These are phyloP conservation scores for Xestia xanthographa DNA, from an alignment of 2,888 invertebrate species.

Conservation along the genomic window DNA sequence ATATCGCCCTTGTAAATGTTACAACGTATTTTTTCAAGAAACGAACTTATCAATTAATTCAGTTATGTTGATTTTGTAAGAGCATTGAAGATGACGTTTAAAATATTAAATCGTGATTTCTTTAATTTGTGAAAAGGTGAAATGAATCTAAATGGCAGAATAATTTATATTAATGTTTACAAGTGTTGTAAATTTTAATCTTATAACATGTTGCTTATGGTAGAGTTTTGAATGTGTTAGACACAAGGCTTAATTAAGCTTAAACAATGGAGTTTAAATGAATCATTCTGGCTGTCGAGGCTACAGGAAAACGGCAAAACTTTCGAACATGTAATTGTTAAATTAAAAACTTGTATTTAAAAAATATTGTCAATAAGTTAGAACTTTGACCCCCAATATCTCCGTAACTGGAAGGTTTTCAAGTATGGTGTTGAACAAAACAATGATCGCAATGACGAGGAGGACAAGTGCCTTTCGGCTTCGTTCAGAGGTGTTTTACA, in stretches of 20 bases:
- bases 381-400: too few species aligned
- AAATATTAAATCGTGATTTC: neutral
- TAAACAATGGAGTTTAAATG: constrained; percentile 36
- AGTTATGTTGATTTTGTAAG: neutral
- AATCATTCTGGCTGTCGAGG: constrained; percentile 42
- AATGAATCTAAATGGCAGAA: constrained; percentile 19
- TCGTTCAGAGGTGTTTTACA: too few species aligned
- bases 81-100: constrained; percentile 4
- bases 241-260: constrained; percentile 31
- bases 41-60: neutral
- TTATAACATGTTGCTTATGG: constrained; percentile 11
- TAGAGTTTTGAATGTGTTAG: constrained; percentile 20
- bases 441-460: too few species aligned
- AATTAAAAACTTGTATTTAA: too few species aligned
- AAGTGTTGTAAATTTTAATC: constrained; percentile 3
- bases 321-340: constrained; percentile 23
- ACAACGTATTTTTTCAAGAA: neutral
- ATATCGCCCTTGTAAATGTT: constrained; percentile 45
- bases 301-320: constrained; percentile 30
- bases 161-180: constrained; percentile 28
- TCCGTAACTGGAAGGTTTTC: too few species aligned
- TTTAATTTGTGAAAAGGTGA: constrained; percentile 21
- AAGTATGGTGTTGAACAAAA: too few species aligned
- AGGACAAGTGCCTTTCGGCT: too few species aligned
- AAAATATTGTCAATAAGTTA: too few species aligned